Evolutionary conservation across 2,888 invertebrate species (phyloP).

Genomic region (Spodoptera exigua): DNA sequence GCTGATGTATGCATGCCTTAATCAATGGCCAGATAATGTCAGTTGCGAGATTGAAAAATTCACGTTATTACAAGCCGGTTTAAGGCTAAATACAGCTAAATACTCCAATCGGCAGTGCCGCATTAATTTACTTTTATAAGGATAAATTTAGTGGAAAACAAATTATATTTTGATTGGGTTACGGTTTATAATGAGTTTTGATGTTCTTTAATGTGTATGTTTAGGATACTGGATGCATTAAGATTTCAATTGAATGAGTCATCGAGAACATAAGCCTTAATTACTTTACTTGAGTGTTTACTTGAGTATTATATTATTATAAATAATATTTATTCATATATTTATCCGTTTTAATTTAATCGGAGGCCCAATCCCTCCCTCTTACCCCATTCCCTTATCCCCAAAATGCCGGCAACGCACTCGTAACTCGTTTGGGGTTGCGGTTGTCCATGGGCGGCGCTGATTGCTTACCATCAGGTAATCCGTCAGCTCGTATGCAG

Average conservation of each 20-base stretch:
- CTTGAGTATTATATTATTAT: too few species aligned
- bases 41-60: slow-evolving; percentile 61
- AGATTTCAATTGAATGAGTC: slow-evolving; percentile 15
- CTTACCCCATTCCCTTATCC: too few species aligned
- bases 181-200: slow-evolving; percentile 33
- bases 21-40: slow-evolving; percentile 70
- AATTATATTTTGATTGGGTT: slow-evolving; percentile 29
- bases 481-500: too few species aligned
- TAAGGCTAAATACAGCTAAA: slow-evolving; percentile 35
- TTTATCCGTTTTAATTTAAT: too few species aligned
- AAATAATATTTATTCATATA: too few species aligned
- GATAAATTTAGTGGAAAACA: slow-evolving; percentile 22
- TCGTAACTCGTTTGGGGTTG: too few species aligned
- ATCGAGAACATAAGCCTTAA: neutral
- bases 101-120: slow-evolving; percentile 33
- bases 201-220: slow-evolving; percentile 14
- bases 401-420: too few species aligned
- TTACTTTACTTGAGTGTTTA: too few species aligned
- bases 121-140: slow-evolving; percentile 36
- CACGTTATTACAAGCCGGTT: slow-evolving; percentile 44
- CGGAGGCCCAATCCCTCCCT: too few species aligned
- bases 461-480: too few species aligned
- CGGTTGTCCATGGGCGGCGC: too few species aligned
- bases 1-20: slow-evolving; percentile 65
- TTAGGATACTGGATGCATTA: slow-evolving; percentile 10